A percentile compares a stretch with the other conserved stretches of the same genome.
Conservation (phyloP, 2,888 invertebrate species). For the Malthinus seriepunctatus region DNA sequence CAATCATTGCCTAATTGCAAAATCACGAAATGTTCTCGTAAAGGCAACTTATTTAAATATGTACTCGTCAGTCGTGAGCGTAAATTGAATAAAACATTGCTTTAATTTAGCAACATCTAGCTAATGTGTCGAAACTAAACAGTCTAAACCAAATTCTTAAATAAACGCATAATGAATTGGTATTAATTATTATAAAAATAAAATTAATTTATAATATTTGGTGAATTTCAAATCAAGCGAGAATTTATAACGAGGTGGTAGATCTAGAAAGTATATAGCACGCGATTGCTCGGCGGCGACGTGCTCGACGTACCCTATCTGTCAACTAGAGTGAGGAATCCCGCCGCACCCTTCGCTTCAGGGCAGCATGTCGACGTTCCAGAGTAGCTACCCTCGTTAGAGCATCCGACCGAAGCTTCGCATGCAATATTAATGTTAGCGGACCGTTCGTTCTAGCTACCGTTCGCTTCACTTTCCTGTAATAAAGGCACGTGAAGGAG, state of each 20-base stretch:
- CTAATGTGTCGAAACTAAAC: no score
- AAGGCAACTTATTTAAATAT: no score
- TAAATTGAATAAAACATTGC: no score
- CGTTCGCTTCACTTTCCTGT: constrained; percentile 26
- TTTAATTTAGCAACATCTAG: no score
- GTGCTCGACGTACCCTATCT: constrained; percentile 40
- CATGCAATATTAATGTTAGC: constrained; percentile 51
- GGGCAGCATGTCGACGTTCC: constrained; percentile 36
- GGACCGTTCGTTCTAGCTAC: constrained; percentile 33
- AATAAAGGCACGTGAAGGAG: constrained; percentile 26
- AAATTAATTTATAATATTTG: background rate
- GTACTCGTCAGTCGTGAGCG: no score
- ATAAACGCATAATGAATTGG: no score
- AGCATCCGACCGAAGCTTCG: constrained; percentile 52
- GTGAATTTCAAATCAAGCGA: constrained; percentile 4
- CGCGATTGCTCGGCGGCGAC: constrained; percentile 39
- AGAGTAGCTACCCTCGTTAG: constrained; percentile 50
- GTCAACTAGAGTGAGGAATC: constrained; percentile 40
- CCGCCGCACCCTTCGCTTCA: constrained; percentile 24
- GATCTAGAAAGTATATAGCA: constrained; percentile 31
- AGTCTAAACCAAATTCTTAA: no score
- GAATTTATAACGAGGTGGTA: constrained; percentile 25
- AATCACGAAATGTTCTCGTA: no score
- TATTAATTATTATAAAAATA: background rate
- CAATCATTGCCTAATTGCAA: no score